These are phyloP conservation scores for Delia radicum DNA, from an alignment of 1,140 invertebrate species.

Conservation along the genomic window DNA sequence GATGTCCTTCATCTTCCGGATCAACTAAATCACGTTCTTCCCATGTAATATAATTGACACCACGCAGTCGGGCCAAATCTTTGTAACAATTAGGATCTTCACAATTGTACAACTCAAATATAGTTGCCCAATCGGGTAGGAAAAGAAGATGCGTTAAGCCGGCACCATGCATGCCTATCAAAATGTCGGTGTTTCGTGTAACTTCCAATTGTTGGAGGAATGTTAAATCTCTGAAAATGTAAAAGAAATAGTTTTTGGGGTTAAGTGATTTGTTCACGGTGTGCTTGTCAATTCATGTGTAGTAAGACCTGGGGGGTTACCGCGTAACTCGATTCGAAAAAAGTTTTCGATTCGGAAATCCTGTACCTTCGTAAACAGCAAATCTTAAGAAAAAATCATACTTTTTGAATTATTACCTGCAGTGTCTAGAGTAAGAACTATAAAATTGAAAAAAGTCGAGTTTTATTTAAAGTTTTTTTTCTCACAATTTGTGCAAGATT, in stretches of 20 bases:
- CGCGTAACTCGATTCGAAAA: too few relatives aligned
- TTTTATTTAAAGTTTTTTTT: too few relatives aligned
- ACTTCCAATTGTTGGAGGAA: slow-evolving; percentile 77
- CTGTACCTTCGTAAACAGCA: too few relatives aligned
- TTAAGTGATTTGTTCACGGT: too few relatives aligned
- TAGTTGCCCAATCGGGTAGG: slow-evolving; percentile 92
- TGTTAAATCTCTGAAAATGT: slow-evolving; percentile 59
- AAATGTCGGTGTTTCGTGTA: slow-evolving; percentile 87
- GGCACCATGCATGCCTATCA: slow-evolving; percentile 97
- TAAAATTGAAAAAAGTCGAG: too few relatives aligned
- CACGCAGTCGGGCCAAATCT: slow-evolving; percentile 87
- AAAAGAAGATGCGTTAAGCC: slow-evolving; percentile 94
- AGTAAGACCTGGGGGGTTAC: too few relatives aligned
- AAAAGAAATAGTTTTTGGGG: neutral
- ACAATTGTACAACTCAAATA: slow-evolving; percentile 98
- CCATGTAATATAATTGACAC: slow-evolving; percentile 94
- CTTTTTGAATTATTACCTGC: too few relatives aligned
- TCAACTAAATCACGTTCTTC: slow-evolving; percentile 72
- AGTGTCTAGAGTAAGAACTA: too few relatives aligned
- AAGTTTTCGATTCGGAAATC: too few relatives aligned
- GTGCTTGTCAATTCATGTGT: too few relatives aligned
- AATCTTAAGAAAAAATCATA: too few relatives aligned
- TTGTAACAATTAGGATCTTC: slow-evolving; percentile 92
- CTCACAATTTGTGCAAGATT: too few relatives aligned
- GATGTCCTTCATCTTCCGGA: slow-evolving; percentile 81